Evolutionary conservation across 1,140 invertebrate genomes (phyloP), one percentile per base, ranked within the genome.

Genomic region (Drosophila ananassae): DNA sequence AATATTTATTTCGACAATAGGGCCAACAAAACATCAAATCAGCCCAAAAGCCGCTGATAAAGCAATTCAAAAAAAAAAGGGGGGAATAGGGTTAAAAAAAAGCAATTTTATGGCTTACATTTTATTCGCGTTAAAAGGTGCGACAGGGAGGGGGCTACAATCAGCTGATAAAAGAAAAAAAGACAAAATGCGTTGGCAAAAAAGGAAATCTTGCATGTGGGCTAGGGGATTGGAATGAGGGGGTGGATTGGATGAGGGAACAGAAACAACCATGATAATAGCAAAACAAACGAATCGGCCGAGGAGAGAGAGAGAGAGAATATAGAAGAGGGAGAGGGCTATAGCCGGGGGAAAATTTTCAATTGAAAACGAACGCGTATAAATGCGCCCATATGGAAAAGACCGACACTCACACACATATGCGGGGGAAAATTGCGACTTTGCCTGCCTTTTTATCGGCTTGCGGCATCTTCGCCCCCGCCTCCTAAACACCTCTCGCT

Each of bases 351-450:
- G 66, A 73, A 22, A 74, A 74, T 77, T 84, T 76, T 87, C 73
- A 85, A 85, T 81, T 81, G 82, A 81, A 87, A 85, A 81, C 53
- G 77, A 84, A 83, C 78, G 80, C 76, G 80, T 85, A 80, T 81
- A 81, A 87, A 85, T 85, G 82, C 57, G 64, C 82, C 82, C 81
- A 85, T 87, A 87, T 87, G 82, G 79, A 83, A 82, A 83, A 83
- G 67, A 64, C 71, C 58, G 60, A 60, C 73, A 72, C 41, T 67
- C 50, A 30, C 37, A 8, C 32, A 17, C 17, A 22, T 52, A 51
- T 54, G 24, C 32, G 30, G 63, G 39, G 73, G 62, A 79, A 79
- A 79, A 73, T 77, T 85, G 61, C 58, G 68, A 76, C 61, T 68
- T 76, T 69, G 67, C 67, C 67, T 69, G 67, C 56, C 48, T 63